Evolutionary conservation across 2,797 vertebrate genomes (phyloP).

Genomic region (Ptychobarbus kaznakovi): DNA sequence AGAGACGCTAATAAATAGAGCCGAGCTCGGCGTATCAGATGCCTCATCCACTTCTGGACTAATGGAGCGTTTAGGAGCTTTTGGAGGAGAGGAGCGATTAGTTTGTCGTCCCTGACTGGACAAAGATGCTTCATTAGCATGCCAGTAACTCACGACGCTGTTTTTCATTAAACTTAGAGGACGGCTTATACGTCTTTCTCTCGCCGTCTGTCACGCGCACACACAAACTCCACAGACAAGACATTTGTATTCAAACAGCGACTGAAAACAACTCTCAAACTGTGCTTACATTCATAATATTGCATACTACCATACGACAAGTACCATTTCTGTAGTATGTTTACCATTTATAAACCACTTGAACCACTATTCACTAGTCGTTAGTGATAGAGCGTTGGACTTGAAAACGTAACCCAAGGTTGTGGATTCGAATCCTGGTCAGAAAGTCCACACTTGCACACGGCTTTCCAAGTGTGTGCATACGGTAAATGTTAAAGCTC

Average conservation of each 20-base stretch:
- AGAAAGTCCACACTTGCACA: too few species aligned
- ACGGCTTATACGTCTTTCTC: constrained; percentile 20
- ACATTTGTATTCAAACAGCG: neutral
- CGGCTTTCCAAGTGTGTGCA: too few species aligned
- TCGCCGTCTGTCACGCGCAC: constrained; percentile 27
- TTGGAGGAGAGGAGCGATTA: constrained; percentile 72
- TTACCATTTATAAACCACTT: too few species aligned
- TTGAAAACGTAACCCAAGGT: too few species aligned
- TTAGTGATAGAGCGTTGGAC: too few species aligned
- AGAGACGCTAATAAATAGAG: constrained; percentile 70
- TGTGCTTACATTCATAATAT: neutral
- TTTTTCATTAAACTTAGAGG: constrained; percentile 65
- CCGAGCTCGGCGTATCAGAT: constrained; percentile 58
- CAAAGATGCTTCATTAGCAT: constrained; percentile 81
- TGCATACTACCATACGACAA: neutral
- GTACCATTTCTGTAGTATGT: neutral
- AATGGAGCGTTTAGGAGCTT: constrained; percentile 80
- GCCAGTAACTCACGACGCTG: constrained; percentile 67
- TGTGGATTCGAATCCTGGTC: too few species aligned
- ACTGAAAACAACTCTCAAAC: constrained; percentile 1
- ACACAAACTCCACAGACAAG: neutral
- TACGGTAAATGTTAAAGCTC: neutral
- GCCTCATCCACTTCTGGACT: constrained; percentile 73
- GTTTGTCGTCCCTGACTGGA: constrained; percentile 79
- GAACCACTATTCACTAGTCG: too few species aligned